Base-by-base conservation (phyloP, 2,797 vertebrate genomes). In the Phaenicophaeus curvirostris region DNA sequence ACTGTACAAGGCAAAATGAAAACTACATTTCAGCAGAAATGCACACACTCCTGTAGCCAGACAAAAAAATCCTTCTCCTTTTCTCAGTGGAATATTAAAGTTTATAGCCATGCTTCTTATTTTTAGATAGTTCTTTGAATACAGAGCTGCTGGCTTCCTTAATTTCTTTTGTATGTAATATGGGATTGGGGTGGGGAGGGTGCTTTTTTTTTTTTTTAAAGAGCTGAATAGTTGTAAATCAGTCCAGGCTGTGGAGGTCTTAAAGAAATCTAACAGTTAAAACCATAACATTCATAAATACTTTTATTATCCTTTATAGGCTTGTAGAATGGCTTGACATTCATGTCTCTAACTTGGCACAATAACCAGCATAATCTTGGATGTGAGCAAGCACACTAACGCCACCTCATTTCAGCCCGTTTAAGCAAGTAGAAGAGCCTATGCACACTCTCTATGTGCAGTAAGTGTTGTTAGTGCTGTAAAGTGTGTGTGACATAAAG, bases 91-190 rank as follows among this genome's bases (percentile, higher is more conserved):
- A 84, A 63, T 92, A 90, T 77, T 95, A 85, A 93, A 94, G 50
- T 95, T 94, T 96, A 90, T 67, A 90, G 86, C 35, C 79, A 35
- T 68, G 81, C 19, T 80, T 88, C 71, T 95, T 96, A 89, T 93
- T 92, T 96, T 90, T 95, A 97, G 92, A 86, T 51, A 89, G 53
- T 30, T 93, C 61, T 93, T 92, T 93, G 62, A 94, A 93, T 91
- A 31, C 31, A 30, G 71, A 84, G 71, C 35, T 94, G 90, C 81
- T 93, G 87, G 53, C 54, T 96, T 96, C 78, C 87, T 82, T 92
- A 74, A 94, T 94, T 86, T 95, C 86, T 96, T 93, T 90, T 94
- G 53, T 68, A 51, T 76, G 58, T 35, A 84, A 39, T 84, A 61
- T 23, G 28, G 72, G 57, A 25, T 73, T 44, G 46, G 46, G 46